phyloP scores from a whole-genome alignment of 2,797 vertebrate genomes.

The Acrossocheilus fasciatus region DNA sequence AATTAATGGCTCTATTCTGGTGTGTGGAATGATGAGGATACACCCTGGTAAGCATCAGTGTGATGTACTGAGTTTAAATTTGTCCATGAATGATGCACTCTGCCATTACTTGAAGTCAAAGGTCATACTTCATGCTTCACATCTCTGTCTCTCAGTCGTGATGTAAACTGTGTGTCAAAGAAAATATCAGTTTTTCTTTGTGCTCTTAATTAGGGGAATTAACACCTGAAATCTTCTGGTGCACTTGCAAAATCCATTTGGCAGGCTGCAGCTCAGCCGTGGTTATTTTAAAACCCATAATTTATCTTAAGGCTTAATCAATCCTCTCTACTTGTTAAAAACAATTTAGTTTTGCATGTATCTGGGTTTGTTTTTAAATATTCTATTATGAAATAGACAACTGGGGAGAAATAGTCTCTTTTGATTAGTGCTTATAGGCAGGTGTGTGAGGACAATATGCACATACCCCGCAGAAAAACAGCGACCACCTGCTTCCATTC shows the following conservation, averaged over 20 bases:
- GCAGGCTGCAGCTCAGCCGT: not conserved
- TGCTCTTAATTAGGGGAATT: slow-evolving; percentile 28
- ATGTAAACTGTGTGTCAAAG: not conserved
- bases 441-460: slow-evolving; percentile 26
- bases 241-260: slow-evolving; percentile 31
- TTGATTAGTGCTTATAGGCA: slow-evolving; percentile 8
- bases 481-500: slow-evolving; percentile 31
- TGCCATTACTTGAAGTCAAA: slow-evolving; percentile 9
- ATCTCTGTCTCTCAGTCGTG: slow-evolving; percentile 3
- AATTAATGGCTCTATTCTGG: slow-evolving; percentile 47
- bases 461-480: slow-evolving; percentile 25
- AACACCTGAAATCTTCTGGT: slow-evolving; percentile 10
- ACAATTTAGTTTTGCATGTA: not conserved
- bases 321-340: slow-evolving; percentile 21
- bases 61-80: slow-evolving; percentile 6
- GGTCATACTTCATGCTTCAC: slow-evolving; percentile 18
- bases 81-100: not conserved
- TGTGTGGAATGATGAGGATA: slow-evolving; percentile 9
- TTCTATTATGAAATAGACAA: not conserved
- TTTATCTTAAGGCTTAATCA: slow-evolving; percentile 22
- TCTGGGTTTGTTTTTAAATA: slow-evolving; percentile 22
- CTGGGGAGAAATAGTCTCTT: not conserved
- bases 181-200: not conserved
- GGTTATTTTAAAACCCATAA: slow-evolving; percentile 34
- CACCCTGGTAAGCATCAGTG: slow-evolving; percentile 40